Conservation (phyloP, 1,140 invertebrate species). For the Drosophila burlai region DNA sequence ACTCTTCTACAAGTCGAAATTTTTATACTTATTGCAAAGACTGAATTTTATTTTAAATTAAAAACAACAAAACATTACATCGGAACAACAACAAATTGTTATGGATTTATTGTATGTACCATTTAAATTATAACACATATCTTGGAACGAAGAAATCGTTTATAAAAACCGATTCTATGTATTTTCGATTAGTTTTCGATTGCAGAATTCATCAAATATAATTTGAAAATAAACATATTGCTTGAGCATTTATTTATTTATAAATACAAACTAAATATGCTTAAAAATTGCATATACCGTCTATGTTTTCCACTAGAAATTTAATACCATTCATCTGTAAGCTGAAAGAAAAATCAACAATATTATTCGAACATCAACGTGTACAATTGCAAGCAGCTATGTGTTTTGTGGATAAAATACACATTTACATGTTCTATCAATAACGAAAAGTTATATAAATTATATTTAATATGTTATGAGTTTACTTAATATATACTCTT, state of each 20-base stretch:
- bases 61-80: background rate
- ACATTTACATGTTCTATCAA: background rate
- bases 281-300: background rate
- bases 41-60: background rate
- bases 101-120: background rate
- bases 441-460: background rate
- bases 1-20: background rate
- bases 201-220: background rate
- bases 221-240: background rate
- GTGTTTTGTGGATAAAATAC: background rate
- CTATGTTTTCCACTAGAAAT: background rate
- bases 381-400: background rate
- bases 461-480: no score
- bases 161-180: background rate
- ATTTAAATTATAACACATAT: background rate
- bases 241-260: background rate
- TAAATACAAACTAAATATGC: background rate
- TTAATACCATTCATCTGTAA: background rate
- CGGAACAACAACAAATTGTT: background rate
- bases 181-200: background rate
- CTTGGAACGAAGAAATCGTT: background rate
- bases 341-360: background rate
- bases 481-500: no score
- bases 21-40: background rate
- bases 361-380: background rate